Base-by-base conservation (phyloP, 35 echinoderm and acorn worm species). In the Acanthaster planci region DNA sequence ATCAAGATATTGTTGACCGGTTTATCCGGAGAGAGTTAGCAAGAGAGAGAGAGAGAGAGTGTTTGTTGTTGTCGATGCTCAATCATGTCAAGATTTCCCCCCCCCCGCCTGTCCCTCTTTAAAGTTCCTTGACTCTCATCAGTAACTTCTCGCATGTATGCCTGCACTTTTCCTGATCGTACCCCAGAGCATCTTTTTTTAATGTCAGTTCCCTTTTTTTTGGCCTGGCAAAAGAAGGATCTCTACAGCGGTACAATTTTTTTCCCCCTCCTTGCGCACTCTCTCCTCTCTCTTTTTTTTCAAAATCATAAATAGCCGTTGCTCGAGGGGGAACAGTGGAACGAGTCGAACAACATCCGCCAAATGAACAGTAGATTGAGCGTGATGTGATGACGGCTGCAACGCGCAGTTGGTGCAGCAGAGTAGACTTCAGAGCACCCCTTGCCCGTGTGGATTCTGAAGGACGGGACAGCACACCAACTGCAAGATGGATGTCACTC, bases 301-400 rank as follows among this genome's bases (percentile, higher is more conserved):
- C 64, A 26, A 72, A 72, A 72, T 72, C 64, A 72, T 72, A 72
- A 72, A 72, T 72, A 72, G 30, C 64, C 23, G 64, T 72, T 72
- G 64, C 64, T 72, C 42, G 7, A 31, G 64, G 64, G 64, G 64
- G 64, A 72, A 72, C 4, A 26, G 64, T 19, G 64, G 64, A 72
- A 72, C 4, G 4, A 47, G 42, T 47, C 21, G 29, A 31, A 35
- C 64, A 9, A 72, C 64, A 15, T 72, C 64, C 23, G 64, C 64
- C 64, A 30, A 72, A 72, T 72, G 64, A 72, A 72, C 64, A 72
- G 64, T 72, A 72, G 64, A 72, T 72, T 72, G 64, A 72, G 26
- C 34, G 30, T 72, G 64, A 72, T 72, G 64, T 26, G 29, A 47
- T 12, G 12, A 12, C 42, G 64, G 30, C 15, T 19, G 64, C 23